phyloP scores from a whole-genome alignment of 2,797 vertebrate species.

The Neosalanx taihuensis region DNA sequence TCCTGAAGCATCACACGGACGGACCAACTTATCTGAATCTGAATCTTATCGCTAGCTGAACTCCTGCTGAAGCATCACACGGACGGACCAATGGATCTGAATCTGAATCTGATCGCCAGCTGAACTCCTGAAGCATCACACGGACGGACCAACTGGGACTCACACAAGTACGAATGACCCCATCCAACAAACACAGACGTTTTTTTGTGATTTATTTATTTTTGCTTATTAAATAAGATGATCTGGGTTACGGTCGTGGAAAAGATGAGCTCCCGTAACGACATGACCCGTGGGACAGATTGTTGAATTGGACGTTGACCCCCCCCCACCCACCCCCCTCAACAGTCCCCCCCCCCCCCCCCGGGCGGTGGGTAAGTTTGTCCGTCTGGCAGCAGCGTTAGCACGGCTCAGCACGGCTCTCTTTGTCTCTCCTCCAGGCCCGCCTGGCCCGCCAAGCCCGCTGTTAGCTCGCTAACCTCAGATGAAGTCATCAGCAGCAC shows the following conservation, averaged over 20 bases:
- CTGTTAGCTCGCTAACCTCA: not conserved
- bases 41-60: too few species aligned
- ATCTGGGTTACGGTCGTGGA: constrained; percentile 3
- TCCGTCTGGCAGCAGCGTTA: constrained; percentile 24
- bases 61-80: too few species aligned
- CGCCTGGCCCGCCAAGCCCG: constrained; percentile 21
- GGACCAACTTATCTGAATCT: too few species aligned
- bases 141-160: constrained; percentile 35
- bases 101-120: constrained; percentile 22
- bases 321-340: constrained; percentile 33
- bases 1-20: not conserved
- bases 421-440: constrained; percentile 73
- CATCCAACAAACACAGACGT: not conserved
- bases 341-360: constrained; percentile 28
- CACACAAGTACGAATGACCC: constrained; percentile 27
- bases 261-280: constrained; percentile 18
- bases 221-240: not conserved
- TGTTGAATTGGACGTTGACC: constrained; percentile 51
- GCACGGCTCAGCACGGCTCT: constrained; percentile 39
- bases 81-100: too few species aligned
- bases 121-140: constrained; percentile 28
- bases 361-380: constrained; percentile 63
- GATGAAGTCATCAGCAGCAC: not conserved
- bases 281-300: constrained; percentile 45
- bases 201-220: too few species aligned